Percentiles rank a stretch among this genome's conserved stretches.
Evolutionary conservation across 2,888 invertebrate species (phyloP).

Genomic region (Trilocha varians): DNA sequence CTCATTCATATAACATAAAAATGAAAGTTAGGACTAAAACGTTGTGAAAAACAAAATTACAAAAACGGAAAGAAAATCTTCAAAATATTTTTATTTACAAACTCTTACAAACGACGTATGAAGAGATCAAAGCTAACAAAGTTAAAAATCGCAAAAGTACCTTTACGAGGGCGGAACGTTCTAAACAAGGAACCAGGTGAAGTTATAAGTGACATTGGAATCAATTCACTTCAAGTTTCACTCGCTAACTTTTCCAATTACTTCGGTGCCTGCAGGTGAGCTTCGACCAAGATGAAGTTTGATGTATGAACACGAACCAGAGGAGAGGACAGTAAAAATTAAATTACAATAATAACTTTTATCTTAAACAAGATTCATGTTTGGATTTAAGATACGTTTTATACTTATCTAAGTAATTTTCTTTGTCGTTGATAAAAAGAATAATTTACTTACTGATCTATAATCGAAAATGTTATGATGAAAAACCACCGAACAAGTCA

Average conservation of each 20-base stretch:
- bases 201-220: constrained; percentile 32
- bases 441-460: too few species aligned
- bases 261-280: constrained; percentile 24
- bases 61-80: too few species aligned
- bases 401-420: too few species aligned
- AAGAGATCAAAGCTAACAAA: not conserved
- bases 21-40: too few species aligned
- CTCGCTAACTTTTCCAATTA: constrained; percentile 44
- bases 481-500: too few species aligned
- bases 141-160: not conserved
- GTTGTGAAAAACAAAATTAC: too few species aligned
- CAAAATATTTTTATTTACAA: too few species aligned
- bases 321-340: not conserved
- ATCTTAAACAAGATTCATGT: not conserved
- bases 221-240: constrained; percentile 37
- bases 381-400: too few species aligned
- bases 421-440: too few species aligned
- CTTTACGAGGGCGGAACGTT: constrained; percentile 2
- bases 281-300: constrained; percentile 1
- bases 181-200: constrained; percentile 22
- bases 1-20: too few species aligned
- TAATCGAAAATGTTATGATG: too few species aligned
- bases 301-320: not conserved
- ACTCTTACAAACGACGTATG: too few species aligned
- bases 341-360: not conserved